Base-by-base conservation (phyloP, 2,888 invertebrate genomes). In the Drosophila meridionalis region DNA sequence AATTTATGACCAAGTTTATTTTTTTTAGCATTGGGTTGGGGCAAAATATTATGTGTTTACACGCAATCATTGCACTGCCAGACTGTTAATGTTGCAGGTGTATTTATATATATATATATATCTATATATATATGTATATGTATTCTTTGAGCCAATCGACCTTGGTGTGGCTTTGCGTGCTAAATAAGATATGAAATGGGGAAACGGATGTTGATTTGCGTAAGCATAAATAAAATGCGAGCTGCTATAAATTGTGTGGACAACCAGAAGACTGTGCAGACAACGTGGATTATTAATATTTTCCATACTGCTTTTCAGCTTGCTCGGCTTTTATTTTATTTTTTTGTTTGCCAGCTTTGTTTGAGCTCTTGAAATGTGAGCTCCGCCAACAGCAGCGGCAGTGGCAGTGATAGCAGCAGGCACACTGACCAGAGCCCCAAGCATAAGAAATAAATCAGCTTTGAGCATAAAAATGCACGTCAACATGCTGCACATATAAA, bases 281-380 rank as follows among this genome's bases (percentile, higher is more conserved):
- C 47, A 52, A 48, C 62, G 26, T 55, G 71, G 83, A 83, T 88
- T 88, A 86, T 86, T 83, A 86, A 86, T 88, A 86, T 86, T 86
- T 88, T 88, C 80, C 83, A 80, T 83, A 71, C 70, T 72, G 80
- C 83, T 74, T 75, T 76, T 58, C 58, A 68, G 69, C 40, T 69
- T 60, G 59, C 20, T 30, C 36, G 55, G 60, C 66, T 55, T 55
- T 53, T 28, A 20, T n/a, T 14, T 36, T 32, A 9, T 26, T 36
- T 48, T 53, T 28, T 8, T 53, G 38, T 36, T 14, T 53, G 34
- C 26, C 28, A 28, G 76, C 82, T 72, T 77, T 85, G 88, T 85
- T 86, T 86, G 83, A 80, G 82, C 83, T 81, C 83, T 69, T 88
- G 70, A 72, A 87, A 81, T 81, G 78, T 76, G 76, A 80, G 85